phyloP scores from a whole-genome alignment of 2,797 vertebrate genomes.

The Dromococcyx pavoninus region DNA sequence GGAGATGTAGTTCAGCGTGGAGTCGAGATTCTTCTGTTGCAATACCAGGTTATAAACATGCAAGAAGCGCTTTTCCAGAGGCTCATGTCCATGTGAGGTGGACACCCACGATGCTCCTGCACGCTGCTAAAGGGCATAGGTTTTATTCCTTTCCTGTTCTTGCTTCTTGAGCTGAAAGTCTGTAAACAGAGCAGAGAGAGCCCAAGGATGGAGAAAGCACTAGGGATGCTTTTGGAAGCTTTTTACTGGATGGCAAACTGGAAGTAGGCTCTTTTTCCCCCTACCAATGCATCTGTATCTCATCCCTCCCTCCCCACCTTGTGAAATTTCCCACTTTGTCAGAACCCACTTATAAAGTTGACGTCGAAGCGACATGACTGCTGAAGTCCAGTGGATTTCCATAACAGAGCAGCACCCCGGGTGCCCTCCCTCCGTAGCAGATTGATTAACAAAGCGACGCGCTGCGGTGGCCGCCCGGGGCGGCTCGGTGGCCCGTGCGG shows the following conservation, averaged over 20 bases:
- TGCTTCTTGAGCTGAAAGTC: neutral
- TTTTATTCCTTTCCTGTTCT: neutral
- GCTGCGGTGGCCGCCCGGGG: slow-evolving; percentile 34
- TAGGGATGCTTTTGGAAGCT: neutral
- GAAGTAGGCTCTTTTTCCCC: accelerated
- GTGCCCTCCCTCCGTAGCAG: slow-evolving; percentile 15
- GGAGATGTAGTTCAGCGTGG: accelerated
- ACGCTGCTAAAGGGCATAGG: accelerated
- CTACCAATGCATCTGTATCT: accelerated
- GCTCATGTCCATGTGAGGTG: accelerated
- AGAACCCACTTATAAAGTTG: accelerated
- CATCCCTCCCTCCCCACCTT: neutral
- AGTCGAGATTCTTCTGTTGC: neutral
- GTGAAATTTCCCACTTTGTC: neutral
- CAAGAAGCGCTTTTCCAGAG: neutral
- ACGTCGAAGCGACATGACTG: accelerated
- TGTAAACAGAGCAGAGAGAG: neutral
- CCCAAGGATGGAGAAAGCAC: accelerated
- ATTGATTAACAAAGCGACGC: slow-evolving; percentile 77
- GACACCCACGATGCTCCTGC: neutral
- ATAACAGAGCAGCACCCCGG: slow-evolving; percentile 47
- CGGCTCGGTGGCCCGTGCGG: slow-evolving; percentile 12
- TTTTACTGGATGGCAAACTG: neutral
- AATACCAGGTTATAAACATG: accelerated
- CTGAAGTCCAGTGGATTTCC: slow-evolving; percentile 69